Conservation (phyloP, 2,888 invertebrate genomes). For the Cephus pygmeus region DNA sequence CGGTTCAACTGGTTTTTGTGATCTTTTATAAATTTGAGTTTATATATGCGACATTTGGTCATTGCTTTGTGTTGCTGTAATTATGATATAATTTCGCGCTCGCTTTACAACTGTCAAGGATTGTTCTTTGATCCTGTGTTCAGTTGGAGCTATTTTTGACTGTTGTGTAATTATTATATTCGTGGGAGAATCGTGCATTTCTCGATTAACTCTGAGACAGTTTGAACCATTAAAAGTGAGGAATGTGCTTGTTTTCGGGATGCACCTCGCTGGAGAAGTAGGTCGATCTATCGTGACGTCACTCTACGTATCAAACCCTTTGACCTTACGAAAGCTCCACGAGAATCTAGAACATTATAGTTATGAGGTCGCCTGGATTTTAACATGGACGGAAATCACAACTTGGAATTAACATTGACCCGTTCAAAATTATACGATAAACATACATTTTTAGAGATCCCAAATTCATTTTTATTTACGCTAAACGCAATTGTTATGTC, state of each 20-base stretch:
- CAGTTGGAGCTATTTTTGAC: too few relatives aligned
- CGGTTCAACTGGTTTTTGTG: too few relatives aligned
- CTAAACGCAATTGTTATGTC: too few relatives aligned
- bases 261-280: background rate
- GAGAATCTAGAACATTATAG: background rate
- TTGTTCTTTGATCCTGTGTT: background rate
- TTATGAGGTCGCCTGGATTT: background rate
- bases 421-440: background rate
- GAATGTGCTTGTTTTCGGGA: background rate
- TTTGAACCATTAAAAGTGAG: background rate
- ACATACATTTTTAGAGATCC: background rate
- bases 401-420: background rate
- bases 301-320: background rate
- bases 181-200: background rate
- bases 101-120: background rate
- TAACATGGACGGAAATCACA: background rate
- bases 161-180: background rate
- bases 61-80: background rate
- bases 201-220: background rate
- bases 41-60: too few relatives aligned
- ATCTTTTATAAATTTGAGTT: too few relatives aligned
- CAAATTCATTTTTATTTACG: background rate
- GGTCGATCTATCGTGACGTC: background rate
- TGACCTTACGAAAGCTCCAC: background rate
- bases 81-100: background rate